Percentiles rank a stretch among this genome's conserved stretches.
These are phyloP conservation scores for Chymomyza costata DNA, from an alignment of 1,140 invertebrate genomes.

Conservation along the genomic window DNA sequence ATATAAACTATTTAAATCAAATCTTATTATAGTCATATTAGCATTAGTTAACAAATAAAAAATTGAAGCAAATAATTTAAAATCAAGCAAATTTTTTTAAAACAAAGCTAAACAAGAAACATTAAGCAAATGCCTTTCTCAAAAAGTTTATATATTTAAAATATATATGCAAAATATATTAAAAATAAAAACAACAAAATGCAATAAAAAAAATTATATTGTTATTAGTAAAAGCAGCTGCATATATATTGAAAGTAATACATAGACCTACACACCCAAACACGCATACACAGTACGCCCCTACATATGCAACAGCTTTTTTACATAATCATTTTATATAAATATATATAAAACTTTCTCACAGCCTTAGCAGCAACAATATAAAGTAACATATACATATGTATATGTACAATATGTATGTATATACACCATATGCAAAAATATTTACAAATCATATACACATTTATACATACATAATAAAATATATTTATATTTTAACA, in stretches of 20 bases:
- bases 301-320: not conserved
- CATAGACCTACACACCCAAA: constrained; percentile 10
- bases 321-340: no score
- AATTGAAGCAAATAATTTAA: constrained; percentile 26
- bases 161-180: constrained; percentile 35
- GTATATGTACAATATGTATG: no score
- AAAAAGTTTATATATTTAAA: constrained; percentile 55
- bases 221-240: not conserved
- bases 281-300: constrained; percentile 9
- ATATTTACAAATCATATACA: constrained; percentile 5
- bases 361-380: not conserved
- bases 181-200: no score
- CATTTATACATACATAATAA: not conserved
- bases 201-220: constrained; percentile 17
- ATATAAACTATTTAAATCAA: constrained; percentile 61
- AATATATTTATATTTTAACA: constrained; percentile 44
- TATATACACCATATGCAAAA: not conserved
- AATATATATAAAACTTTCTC: no score
- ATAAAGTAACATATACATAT: constrained; percentile 1
- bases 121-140: constrained; percentile 61
- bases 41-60: constrained; percentile 37
- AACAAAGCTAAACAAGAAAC: constrained; percentile 24
- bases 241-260: constrained; percentile 13
- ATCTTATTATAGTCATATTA: constrained; percentile 59
- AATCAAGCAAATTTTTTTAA: constrained; percentile 18